Evolutionary conservation across 2,888 invertebrate genomes (phyloP), one percentile per base, ranked within the genome.

Genomic region (Neoaliturus tenellus): DNA sequence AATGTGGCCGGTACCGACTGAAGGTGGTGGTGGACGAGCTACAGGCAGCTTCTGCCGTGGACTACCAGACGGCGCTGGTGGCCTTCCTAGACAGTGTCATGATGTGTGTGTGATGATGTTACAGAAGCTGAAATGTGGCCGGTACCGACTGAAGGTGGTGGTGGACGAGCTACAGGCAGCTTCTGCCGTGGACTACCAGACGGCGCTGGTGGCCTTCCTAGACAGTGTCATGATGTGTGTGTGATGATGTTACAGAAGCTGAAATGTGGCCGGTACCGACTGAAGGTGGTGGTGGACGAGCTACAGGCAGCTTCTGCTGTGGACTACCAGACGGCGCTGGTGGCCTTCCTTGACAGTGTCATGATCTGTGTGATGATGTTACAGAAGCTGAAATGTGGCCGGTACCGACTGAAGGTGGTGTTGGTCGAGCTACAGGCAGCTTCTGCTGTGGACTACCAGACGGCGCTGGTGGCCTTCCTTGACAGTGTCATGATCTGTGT

Each of bases 71-170:
- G 12, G 96, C 98, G 6, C 92, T 99, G 88, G 93, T 98, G 89
- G 98, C 98, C 83, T 98, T 99, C 92, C 94, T 98, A 91, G 99
- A 99, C 92, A 98, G 98, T 90, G 95, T 98, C 90, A 96, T 99
- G 91, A 97, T 98, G 89, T 97, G n/a, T n/a, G 89, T 97, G 12
- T 39, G 6, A 5, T 12, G 5, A 12, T 39, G 39, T 39, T 89
- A 75, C 91, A 98, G 98, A 94, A 94, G 89, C 92, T 96, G 88
- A 97, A 97, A 91, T 94, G 94, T 88, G 96, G 97, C 91, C 93
- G 98, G 85, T 98, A 98, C 92, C 95, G 98, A 85, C 95, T 98
- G 89, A 95, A 94, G 90, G 93, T 98, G 88, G 95, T 98, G 87
- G 95, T 98, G 84, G 95, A 95, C 87, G 98, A 99, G 91, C 92